Conservation (phyloP, 2,113 vertebrate species). For the Danionella cerebrum region DNA sequence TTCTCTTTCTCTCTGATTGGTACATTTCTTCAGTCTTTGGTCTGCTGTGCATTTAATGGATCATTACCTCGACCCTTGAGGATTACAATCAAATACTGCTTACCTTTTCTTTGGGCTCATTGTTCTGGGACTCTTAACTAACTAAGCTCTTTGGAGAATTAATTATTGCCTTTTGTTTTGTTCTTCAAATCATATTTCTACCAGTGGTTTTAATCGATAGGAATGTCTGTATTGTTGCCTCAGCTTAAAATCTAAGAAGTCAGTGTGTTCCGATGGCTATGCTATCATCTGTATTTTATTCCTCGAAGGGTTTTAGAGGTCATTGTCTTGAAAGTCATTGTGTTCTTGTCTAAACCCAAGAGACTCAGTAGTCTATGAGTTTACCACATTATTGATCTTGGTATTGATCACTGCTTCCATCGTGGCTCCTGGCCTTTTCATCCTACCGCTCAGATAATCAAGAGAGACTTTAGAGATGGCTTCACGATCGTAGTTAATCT, state of each 20-base stretch:
- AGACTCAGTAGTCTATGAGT: neutral
- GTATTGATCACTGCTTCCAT: slow-evolving; percentile 2
- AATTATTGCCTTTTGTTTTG: neutral
- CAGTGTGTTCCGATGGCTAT: too few species aligned
- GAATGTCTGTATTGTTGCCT: neutral
- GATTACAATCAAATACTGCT: too few species aligned
- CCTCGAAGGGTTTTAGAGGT: neutral
- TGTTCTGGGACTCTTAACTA: too few species aligned
- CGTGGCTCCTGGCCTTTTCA: neutral
- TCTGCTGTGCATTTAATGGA: too few species aligned
- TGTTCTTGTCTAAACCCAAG: neutral
- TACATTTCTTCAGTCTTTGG: too few species aligned
- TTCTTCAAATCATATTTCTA: neutral
- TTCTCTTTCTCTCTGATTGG: too few species aligned
- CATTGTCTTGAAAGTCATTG: neutral
- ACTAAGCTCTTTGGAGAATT: neutral
- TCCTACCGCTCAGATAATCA: neutral
- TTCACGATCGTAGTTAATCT: neutral
- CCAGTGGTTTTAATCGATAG: neutral
- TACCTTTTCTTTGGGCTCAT: too few species aligned
- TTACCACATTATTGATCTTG: slow-evolving; percentile 8
- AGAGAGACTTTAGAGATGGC: neutral
- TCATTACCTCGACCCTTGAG: too few species aligned
- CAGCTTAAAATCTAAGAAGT: neutral
- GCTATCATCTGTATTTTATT: neutral